Evolutionary conservation across 2,797 vertebrate genomes (phyloP).

Genomic region (Phoeniculus purpureus): DNA sequence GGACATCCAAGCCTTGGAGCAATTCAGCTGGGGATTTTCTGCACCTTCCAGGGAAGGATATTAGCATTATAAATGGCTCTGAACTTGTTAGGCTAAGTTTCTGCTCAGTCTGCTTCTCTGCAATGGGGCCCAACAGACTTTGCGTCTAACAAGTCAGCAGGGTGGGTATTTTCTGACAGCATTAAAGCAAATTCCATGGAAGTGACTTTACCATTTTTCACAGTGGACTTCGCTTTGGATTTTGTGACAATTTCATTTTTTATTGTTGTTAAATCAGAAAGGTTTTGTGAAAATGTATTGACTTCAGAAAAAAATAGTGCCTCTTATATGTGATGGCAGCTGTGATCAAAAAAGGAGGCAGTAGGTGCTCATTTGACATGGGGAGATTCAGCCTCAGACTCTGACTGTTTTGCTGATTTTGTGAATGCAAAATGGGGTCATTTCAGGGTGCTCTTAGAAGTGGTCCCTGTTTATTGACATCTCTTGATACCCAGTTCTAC

Average conservation of each 20-base stretch:
- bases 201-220: neutral
- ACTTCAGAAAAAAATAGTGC: neutral
- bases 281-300: neutral
- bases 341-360: neutral
- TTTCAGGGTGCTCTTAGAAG: neutral
- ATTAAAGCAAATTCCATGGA: neutral
- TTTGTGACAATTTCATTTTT: neutral
- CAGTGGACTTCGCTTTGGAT: neutral
- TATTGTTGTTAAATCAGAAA: neutral
- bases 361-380: neutral
- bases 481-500: neutral
- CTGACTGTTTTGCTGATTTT: neutral
- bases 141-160: neutral
- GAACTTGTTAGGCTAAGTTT: neutral
- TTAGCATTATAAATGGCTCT: neutral
- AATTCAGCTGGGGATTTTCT: neutral
- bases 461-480: neutral
- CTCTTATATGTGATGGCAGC: neutral
- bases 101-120: neutral
- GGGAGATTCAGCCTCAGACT: neutral
- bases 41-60: neutral
- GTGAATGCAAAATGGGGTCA: neutral
- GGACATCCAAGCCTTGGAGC: neutral
- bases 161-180: neutral
- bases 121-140: neutral